Base-by-base conservation (phyloP, 1,140 invertebrate species). In the Eumeta japonica region DNA sequence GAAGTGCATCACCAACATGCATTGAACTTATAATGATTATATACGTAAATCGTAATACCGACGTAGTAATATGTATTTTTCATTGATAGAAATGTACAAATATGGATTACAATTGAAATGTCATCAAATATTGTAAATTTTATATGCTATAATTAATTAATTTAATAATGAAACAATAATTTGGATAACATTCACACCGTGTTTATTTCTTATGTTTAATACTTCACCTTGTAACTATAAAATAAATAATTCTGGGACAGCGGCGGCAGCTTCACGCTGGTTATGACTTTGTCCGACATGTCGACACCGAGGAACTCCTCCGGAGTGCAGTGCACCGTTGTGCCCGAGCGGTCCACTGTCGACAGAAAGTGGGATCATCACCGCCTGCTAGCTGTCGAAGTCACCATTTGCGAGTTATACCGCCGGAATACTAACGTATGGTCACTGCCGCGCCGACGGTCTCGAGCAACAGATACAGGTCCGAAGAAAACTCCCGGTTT, bases 401-500 rank as follows among this genome's bases (percentile, higher is more conserved):
- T 24, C n/a, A 7, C 7, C 7, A 24, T n/a, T n/a, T n/a, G n/a
- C n/a, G n/a, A n/a, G n/a, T n/a, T n/a, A 82, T 87, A 16, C 84
- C 82, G n/a, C n/a, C n/a, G 5, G 20, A 33, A 31, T 32, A 60
- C 65, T 68, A 67, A 83, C 81, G 54, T 33, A 86, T 78, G 66
- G 75, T 41, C 79, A 54, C 35, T 11, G 75, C 56, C 2, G 85
- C 85, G 18, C 80, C 81, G 43, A 81, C 76, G 15, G 83, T 81
- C 70, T 85, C 84, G 16, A 90, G 62, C 31, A 87, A 76, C 11
- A 88, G 58, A 58, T 87, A 90, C 19, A 90, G 53, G 64, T 90
- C 87, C 1, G 88, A 90, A 2, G 82, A 82, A 58, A 90, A 90
- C 46, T 86, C 83, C 10, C 63, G 70, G 46, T 88, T 75, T n/a